Evolutionary conservation across 2,113 vertebrate genomes (phyloP), one percentile per base, ranked within the genome.

Genomic region (Corythoichthys intestinalis): DNA sequence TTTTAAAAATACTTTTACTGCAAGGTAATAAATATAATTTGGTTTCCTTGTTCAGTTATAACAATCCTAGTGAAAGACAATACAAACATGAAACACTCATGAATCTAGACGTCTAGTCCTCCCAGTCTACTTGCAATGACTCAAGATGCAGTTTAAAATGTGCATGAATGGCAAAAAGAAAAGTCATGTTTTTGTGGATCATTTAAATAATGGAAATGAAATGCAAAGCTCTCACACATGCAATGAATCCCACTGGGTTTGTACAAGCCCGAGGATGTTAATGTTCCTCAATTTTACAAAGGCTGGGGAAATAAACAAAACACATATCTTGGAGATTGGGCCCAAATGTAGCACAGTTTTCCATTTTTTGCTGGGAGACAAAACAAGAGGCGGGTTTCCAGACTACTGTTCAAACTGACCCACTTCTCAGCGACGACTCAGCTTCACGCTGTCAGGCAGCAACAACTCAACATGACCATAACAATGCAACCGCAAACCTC

Each of bases 361-460:
- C 38, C n/a, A 20, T 39, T 66, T 76, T 69, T 74, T 0, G 54
- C 74, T 69, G 54, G 17, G 67, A 80, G 77, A 79, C 78, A 79
- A 82, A 83, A 76, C 46, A 54, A 73, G 56, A 66, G 48, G 76
- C 75, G 74, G 79, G 70, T 78, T 75, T 66, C 69, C 78, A 77
- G 73, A 69, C 62, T 67, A 58, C 67, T 72, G 78, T 74, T 76
- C 74, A 84, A 71, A 82, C 76, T 83, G 85, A 88, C 84, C 84
- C 84, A 85, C 54, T 86, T 87, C 83, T 82, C 62, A 73, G 56
- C 71, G 65, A 59, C 71, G 63, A 66, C 78, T 81, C 65, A 53
- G 80, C 65, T 47, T 76, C 52, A 41, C 66, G 52, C 79, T 77
- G 79, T 80, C 77, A 80, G 69, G 71, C 72, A 71, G 74, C 84